These are phyloP conservation scores for Morelia viridis DNA, from an alignment of 2,797 vertebrate species.

Conservation along the genomic window DNA sequence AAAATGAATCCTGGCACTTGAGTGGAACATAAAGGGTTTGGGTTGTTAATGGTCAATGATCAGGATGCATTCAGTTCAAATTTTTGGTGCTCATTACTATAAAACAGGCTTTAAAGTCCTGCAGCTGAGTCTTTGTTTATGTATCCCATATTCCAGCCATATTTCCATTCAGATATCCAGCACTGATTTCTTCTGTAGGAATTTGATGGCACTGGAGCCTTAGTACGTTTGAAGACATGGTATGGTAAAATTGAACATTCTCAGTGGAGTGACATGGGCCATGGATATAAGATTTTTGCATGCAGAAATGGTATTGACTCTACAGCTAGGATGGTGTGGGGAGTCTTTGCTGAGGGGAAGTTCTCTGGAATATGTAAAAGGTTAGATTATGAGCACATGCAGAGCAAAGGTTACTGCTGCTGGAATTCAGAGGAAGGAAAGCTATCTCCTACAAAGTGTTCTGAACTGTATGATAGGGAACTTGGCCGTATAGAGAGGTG, in stretches of 20 bases:
- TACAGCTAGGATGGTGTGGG: not conserved
- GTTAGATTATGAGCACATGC: not conserved
- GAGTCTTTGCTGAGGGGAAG: not conserved
- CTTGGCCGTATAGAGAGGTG: not conserved
- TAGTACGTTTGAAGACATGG: not conserved
- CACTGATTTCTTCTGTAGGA: accelerated
- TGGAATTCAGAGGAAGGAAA: not conserved
- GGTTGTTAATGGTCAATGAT: constrained; percentile 2
- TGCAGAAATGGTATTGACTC: not conserved
- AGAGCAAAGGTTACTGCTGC: not conserved
- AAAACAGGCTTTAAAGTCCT: not conserved
- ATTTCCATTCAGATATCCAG: constrained; percentile 37
- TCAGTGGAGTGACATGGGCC: not conserved
- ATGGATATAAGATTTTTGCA: not conserved
- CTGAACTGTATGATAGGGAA: not conserved
- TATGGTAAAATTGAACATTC: not conserved
- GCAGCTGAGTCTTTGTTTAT: constrained; percentile 9
- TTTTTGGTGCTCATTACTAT: not conserved
- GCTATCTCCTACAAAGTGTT: constrained; percentile 1
- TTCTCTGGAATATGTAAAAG: not conserved
- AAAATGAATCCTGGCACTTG: not conserved
- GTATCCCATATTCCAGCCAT: constrained; percentile 44
- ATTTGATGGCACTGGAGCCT: not conserved
- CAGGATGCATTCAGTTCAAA: not conserved
- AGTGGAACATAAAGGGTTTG: constrained; percentile 16